These are phyloP conservation scores for Noctua janthe DNA, from an alignment of 2,888 invertebrate species.

Conservation along the genomic window DNA sequence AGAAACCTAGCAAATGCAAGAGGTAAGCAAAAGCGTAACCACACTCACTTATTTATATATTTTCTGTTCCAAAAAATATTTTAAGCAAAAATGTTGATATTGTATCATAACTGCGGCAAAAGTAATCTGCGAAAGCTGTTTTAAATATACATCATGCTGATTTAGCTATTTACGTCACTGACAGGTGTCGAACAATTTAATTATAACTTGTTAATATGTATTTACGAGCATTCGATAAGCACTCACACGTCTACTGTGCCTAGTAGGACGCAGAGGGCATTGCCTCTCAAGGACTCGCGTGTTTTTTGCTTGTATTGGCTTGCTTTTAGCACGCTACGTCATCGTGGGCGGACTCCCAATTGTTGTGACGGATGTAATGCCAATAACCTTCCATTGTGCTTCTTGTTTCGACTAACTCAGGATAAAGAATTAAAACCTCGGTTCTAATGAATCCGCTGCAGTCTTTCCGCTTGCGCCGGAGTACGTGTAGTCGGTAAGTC, in stretches of 20 bases:
- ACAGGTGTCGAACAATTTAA: constrained; percentile 31
- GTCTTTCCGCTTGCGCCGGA: constrained; percentile 50
- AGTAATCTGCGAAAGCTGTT: not conserved
- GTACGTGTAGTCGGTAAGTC: constrained; percentile 62
- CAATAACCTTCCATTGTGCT: constrained; percentile 63
- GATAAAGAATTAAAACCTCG: constrained; percentile 33
- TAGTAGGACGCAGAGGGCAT: constrained; percentile 60
- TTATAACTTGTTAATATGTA: constrained; percentile 35
- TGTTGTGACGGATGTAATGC: constrained; percentile 62
- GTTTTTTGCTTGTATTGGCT: constrained; percentile 56
- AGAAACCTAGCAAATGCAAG: constrained; percentile 62
- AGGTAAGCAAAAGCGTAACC: constrained; percentile 53
- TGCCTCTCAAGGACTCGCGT: constrained; percentile 55
- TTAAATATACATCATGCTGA: constrained; percentile 21
- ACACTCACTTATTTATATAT: constrained; percentile 1
- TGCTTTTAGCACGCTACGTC: constrained; percentile 61
- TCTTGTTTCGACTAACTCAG: constrained; percentile 24
- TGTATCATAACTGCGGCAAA: not conserved
- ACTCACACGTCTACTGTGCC: constrained; percentile 23
- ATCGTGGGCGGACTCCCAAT: constrained; percentile 58
- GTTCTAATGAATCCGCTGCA: constrained; percentile 47
- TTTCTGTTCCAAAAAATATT: not conserved
- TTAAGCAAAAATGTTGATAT: not conserved
- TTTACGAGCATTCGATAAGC: constrained; percentile 26
- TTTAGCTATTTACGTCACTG: constrained; percentile 29